These are phyloP conservation scores for Coelopa pilipes DNA, from an alignment of 2,888 invertebrate species.

Conservation along the genomic window DNA sequence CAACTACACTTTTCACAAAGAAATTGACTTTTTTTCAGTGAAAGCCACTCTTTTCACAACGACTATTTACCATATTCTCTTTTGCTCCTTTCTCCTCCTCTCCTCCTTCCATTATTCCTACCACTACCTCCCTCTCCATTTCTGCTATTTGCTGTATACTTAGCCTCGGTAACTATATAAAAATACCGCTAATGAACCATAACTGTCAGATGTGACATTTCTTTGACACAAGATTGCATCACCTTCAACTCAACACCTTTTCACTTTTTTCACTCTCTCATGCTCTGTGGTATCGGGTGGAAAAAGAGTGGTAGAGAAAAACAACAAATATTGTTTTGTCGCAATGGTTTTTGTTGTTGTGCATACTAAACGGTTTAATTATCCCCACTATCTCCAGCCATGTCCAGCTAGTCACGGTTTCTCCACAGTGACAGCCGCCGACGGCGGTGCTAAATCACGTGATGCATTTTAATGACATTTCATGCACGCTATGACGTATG, in stretches of 20 bases:
- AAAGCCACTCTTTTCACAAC: no score
- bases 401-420: background rate
- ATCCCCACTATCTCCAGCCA: background rate
- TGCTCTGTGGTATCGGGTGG: no score
- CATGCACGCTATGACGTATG: no score
- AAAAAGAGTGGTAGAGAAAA: no score
- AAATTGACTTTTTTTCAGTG: no score
- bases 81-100: no score
- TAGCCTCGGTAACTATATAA: background rate
- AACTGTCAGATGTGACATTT: slow-evolving; percentile 12
- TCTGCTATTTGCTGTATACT: background rate
- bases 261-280: slow-evolving; percentile 6
- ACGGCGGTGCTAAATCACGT: background rate
- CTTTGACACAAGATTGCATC: slow-evolving; percentile 22
- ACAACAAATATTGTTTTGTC: background rate
- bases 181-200: background rate
- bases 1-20: no score
- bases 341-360: background rate
- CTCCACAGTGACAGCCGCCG: background rate
- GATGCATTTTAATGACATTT: slow-evolving; percentile 32
- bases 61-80: no score
- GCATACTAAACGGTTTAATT: slow-evolving; percentile 23
- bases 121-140: no score
- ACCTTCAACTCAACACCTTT: slow-evolving; percentile 13
- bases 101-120: no score